Base-by-base conservation (phyloP, 30 jellyfish, hydroid and myxozoan genomes). In the Cassiopea andromeda region DNA sequence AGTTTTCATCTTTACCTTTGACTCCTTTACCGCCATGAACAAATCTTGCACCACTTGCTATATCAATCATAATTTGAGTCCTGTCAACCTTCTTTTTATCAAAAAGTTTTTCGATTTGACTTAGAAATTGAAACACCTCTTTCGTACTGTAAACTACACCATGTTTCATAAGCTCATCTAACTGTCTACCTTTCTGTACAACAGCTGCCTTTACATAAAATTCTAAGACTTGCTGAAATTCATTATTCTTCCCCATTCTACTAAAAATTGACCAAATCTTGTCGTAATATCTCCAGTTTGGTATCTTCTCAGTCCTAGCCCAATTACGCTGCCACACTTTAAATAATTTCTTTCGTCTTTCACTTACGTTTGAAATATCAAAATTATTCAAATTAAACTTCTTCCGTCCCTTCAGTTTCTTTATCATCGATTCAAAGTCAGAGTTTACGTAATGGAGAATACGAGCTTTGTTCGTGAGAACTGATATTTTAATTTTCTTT, bases 371-470 rank as follows among this genome's bases (percentile, higher is more conserved):
- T 54, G 72, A 59, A 48, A 61, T 2, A 87, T 87, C 94, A 74
- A 27, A 87, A 50, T 38, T 87, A 44, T 87, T 61, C 38, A 50
- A n/a, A 46, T 73, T 70, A 47, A 87, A 87, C 15, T 69, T 70
- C 50, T 87, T 87, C 15, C 85, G 71, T 72, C 85, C 87, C 27
- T 54, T 72, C 44, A 87, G 82, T 73, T 87, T 87, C 87, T 77
- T 78, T 66, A 60, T 64, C 85, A 87, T 75, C 8, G 94, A 71
- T 47, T 79, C 94, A 72, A 87, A 78, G 19, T 87, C 89, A 15
- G 94, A 82, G 75, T 87, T 87, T 72, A 87, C 90, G 86, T 87
- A 87, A 71, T 87, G 94, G 14, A 87, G 90, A 74, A 87, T 59
- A 8, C 94, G 46, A 8, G 90, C 94, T 7, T 46, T 82, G 66